Base-by-base conservation (phyloP, 2,888 invertebrate genomes). In the Neoitamus cyanurus region DNA sequence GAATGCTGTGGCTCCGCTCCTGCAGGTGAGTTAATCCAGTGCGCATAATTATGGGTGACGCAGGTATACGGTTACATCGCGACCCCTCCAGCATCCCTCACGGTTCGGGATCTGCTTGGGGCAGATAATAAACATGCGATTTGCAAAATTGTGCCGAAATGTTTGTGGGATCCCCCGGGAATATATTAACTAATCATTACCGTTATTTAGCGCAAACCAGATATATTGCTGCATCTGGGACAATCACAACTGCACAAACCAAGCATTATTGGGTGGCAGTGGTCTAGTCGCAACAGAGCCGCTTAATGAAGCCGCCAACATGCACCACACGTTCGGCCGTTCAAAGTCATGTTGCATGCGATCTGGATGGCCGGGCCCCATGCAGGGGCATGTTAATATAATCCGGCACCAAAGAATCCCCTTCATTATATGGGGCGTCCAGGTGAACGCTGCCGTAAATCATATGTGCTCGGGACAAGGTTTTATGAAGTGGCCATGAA, bases 121-220 rank as follows among this genome's bases (percentile, higher is more conserved):
- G 34, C 36, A 73, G 73, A 36, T 34, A 37, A 73, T 73, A 36
- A 73, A 9, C 36, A 34, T 20, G 31, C n/a, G 20, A 73, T 36
- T 37, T 15, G 20, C 15, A 20, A 31, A 34, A 34, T 15, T 58
- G 4, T n/a, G 20, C 31, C 36, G 11, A 73, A 73, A 73, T 73
- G 20, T 20, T 73, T 73, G 73, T 73, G 73, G 31, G 6, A 20
- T 15, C 3, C 15, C 4, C 34, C 34, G 5, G 36, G 30, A 34
- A 73, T 73, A 34, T 73, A 73, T 73, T 73, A 36, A 73, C 73
- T 73, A 73, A 73, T 73, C 73, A 73, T 73, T 73, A 34, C 73
- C 73, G 36, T 15, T 15, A 73, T 73, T 73, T 73, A 73, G 11
- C 15, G 13, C 58, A 20, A 30, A 37, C 73, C 73, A 73, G n/a